These are phyloP conservation scores for Drosophila teissieri DNA, from an alignment of 1,140 invertebrate species.

Conservation along the genomic window DNA sequence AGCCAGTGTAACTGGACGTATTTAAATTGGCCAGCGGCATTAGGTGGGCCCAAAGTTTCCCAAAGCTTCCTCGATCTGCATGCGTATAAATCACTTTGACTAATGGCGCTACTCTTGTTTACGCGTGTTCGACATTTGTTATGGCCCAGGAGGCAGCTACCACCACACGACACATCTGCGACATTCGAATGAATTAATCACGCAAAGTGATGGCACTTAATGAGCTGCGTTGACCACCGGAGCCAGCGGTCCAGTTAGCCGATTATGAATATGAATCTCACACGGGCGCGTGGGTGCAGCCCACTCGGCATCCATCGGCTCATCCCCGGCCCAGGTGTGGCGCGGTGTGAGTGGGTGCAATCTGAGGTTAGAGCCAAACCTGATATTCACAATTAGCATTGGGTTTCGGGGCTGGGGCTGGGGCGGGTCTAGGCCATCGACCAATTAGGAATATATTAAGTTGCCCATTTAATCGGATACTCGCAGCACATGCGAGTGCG, in stretches of 20 bases:
- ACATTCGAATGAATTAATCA: constrained; percentile 60
- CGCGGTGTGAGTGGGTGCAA: constrained; percentile 17
- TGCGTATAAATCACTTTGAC: constrained; percentile 67
- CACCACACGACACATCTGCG: constrained; percentile 41
- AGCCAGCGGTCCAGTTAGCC: constrained; percentile 9
- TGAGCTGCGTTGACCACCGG: constrained; percentile 13
- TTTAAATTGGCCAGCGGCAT: not conserved
- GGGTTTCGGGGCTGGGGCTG: constrained; percentile 32
- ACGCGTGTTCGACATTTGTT: constrained; percentile 55
- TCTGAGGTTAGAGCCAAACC: constrained; percentile 27
- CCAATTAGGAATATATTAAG: constrained; percentile 38
- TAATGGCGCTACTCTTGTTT: constrained; percentile 59
- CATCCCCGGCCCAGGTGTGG: constrained; percentile 11
- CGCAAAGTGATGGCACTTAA: constrained; percentile 57
- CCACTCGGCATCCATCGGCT: constrained; percentile 8
- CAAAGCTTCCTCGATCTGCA: constrained; percentile 5
- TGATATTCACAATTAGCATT: constrained; percentile 41
- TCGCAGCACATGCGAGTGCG: constrained; percentile 21
- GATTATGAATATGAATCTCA: constrained; percentile 18
- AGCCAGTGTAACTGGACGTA: constrained; percentile 18
- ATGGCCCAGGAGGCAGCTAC: constrained; percentile 35
- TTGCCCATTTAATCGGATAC: constrained; percentile 19
- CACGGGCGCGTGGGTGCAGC: constrained; percentile 13
- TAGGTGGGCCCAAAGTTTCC: constrained; percentile 26
- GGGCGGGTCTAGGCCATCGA: constrained; percentile 6